These are phyloP conservation scores for Pandemis cinnamomeana DNA, from an alignment of 2,888 invertebrate species.

Conservation along the genomic window DNA sequence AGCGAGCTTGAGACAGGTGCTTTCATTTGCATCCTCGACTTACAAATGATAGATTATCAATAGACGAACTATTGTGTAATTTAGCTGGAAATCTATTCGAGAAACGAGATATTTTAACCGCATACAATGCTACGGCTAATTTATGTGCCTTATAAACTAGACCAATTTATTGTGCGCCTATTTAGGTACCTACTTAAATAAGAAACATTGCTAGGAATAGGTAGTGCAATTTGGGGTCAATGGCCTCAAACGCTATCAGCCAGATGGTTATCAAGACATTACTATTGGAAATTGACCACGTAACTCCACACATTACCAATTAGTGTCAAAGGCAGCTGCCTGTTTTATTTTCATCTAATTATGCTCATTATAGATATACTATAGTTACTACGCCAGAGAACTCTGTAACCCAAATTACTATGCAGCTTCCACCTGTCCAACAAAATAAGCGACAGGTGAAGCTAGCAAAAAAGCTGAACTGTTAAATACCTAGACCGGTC, in stretches of 20 bases:
- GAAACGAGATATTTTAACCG: not conserved
- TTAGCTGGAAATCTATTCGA: not conserved
- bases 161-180: too few relatives aligned
- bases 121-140: not conserved
- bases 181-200: too few relatives aligned
- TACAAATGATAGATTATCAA: slow-evolving; percentile 32
- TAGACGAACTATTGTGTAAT: slow-evolving; percentile 23
- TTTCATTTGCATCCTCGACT: slow-evolving; percentile 24
- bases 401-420: slow-evolving; percentile 12
- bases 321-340: slow-evolving; percentile 15
- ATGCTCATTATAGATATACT: not conserved
- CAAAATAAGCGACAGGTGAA: slow-evolving; percentile 18
- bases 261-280: not conserved
- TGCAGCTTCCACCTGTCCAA: slow-evolving; percentile 27
- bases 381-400: not conserved
- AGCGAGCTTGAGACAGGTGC: slow-evolving; percentile 34
- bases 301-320: not conserved
- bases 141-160: too few relatives aligned
- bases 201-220: too few relatives aligned
- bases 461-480: slow-evolving; percentile 5
- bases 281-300: not conserved
- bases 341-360: slow-evolving; percentile 19
- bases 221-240: too few relatives aligned
- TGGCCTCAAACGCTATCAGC: too few relatives aligned
- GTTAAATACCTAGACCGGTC: slow-evolving; percentile 31